These are phyloP conservation scores for Spea hammondii DNA, from an alignment of 2,797 vertebrate species.

Conservation along the genomic window DNA sequence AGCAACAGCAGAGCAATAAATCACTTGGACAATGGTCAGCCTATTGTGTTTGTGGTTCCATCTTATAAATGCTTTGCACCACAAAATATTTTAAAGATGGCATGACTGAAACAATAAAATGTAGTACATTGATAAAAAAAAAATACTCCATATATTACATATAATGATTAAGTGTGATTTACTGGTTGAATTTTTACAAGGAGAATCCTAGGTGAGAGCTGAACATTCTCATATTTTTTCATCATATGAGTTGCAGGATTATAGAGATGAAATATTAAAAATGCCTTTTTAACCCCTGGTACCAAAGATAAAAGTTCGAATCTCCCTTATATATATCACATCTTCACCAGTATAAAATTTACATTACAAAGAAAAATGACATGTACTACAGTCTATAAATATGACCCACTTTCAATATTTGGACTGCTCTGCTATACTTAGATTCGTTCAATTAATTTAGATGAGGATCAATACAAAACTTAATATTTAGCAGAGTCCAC, in stretches of 20 bases:
- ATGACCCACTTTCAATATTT: slow-evolving; percentile 15
- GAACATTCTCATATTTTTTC: too few species aligned
- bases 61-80: slow-evolving; percentile 61
- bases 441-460: slow-evolving; percentile 72
- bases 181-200: too few species aligned
- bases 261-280: slow-evolving; percentile 2
- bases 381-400: not conserved
- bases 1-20: slow-evolving; percentile 76
- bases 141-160: not conserved
- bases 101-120: not conserved
- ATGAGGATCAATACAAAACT: slow-evolving; percentile 75
- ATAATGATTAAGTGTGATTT: too few species aligned
- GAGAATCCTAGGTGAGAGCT: too few species aligned
- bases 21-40: slow-evolving; percentile 81
- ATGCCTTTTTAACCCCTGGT: not conserved
- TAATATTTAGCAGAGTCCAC: slow-evolving; percentile 75
- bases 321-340: not conserved
- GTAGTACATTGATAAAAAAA: not conserved
- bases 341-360: not conserved
- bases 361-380: not conserved
- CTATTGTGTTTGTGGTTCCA: slow-evolving; percentile 72
- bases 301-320: not conserved
- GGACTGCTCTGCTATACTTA: slow-evolving; percentile 56
- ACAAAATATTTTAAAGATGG: slow-evolving; percentile 11
- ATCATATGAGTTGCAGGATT: not conserved